phyloP scores from a whole-genome alignment of 2,888 invertebrate genomes.

The Heteromurus nitidus region DNA sequence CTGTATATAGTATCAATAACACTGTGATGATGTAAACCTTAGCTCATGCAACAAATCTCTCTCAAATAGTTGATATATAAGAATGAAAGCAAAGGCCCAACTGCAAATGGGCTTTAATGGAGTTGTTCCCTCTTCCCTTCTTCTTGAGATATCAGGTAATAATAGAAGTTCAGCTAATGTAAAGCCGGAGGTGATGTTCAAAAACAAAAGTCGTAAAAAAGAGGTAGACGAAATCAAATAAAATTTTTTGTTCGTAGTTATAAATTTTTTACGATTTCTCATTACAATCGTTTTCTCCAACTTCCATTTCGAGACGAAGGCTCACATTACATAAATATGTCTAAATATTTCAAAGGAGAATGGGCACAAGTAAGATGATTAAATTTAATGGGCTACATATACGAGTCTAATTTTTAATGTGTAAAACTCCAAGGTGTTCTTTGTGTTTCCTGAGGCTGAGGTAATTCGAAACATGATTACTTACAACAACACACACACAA shows the following conservation, averaged over 20 bases:
- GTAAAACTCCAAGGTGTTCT: slow-evolving; percentile 55
- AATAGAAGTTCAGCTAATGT: slow-evolving; percentile 22
- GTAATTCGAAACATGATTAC: too few relatives aligned
- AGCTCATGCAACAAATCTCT: too few relatives aligned
- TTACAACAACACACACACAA: too few relatives aligned
- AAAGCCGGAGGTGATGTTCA: slow-evolving; percentile 43
- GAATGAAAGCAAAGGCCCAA: background rate
- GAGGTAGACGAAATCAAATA: slow-evolving; percentile 73
- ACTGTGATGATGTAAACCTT: too few relatives aligned
- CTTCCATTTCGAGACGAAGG: slow-evolving; percentile 49
- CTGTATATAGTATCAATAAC: too few relatives aligned
- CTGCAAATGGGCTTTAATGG: too few relatives aligned
- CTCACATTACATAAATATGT: slow-evolving; percentile 56
- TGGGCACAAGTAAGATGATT: slow-evolving; percentile 42
- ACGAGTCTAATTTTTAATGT: slow-evolving; percentile 58
- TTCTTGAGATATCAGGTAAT: slow-evolving; percentile 5
- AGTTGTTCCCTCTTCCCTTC: slow-evolving; percentile 10
- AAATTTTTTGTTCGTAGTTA: slow-evolving; percentile 66
- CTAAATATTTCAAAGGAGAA: slow-evolving; percentile 56
- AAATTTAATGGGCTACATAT: slow-evolving; percentile 62
- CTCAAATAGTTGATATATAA: too few relatives aligned
- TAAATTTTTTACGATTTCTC: slow-evolving; percentile 73
- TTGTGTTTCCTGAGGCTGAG: slow-evolving; percentile 15
- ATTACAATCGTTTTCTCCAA: slow-evolving; percentile 69
- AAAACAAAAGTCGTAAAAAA: slow-evolving; percentile 73